Conservation (phyloP, 2,113 vertebrate species). For the Dicrurus megarhynchus region DNA sequence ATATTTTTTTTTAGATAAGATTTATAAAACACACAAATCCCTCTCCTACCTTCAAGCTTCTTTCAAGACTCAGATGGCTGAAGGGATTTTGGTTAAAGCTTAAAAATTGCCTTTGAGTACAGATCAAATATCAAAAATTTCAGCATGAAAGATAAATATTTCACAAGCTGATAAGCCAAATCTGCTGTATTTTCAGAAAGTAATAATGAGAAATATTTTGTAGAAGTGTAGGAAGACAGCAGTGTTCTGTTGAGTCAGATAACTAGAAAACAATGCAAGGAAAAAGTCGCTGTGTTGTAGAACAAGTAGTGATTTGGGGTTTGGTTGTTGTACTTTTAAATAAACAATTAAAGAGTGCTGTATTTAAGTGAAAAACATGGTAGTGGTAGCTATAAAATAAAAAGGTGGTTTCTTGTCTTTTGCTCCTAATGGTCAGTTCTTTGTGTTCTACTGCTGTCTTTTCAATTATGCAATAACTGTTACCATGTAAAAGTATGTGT, state of each 20-base stretch:
- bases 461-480: not conserved
- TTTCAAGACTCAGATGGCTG: not conserved
- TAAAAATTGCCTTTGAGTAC: not conserved
- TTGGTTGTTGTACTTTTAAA: not conserved
- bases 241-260: not conserved
- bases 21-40: not conserved
- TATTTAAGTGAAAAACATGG: not conserved
- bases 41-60: not conserved
- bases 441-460: not conserved
- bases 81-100: not conserved
- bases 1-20: not conserved
- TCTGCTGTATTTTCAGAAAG: not conserved
- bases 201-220: not conserved
- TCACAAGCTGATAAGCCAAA: not conserved
- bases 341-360: not conserved
- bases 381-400: not conserved
- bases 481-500: not conserved
- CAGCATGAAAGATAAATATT: conserved; percentile 19
- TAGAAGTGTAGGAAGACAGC: not conserved
- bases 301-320: not conserved
- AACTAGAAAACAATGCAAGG: not conserved
- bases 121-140: not conserved
- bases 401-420: not conserved
- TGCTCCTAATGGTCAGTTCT: not conserved
- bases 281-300: not conserved